Conservation (phyloP, 2,888 invertebrate genomes). For the Caenorhabditis zanzibari region DNA sequence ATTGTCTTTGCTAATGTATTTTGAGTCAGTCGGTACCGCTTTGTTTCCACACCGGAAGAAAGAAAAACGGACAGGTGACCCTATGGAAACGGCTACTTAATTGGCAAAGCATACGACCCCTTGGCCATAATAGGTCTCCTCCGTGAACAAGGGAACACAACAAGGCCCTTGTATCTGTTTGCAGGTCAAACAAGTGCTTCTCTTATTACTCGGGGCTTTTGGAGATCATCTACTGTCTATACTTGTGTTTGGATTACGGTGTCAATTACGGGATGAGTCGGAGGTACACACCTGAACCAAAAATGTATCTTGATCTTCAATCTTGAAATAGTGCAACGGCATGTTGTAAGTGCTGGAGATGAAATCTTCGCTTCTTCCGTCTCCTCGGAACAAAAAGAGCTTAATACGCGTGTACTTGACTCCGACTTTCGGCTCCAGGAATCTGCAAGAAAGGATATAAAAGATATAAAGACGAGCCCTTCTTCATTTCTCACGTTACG, state of each 20-base stretch:
- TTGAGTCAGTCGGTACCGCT: slow-evolving; percentile 29
- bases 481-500: slow-evolving; percentile 42
- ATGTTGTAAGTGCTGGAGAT: slow-evolving; percentile 64
- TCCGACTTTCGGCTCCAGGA: slow-evolving; percentile 78
- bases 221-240: slow-evolving; percentile 48
- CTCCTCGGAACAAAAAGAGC: slow-evolving; percentile 65
- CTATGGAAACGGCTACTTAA: slow-evolving; percentile 51
- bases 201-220: slow-evolving; percentile 49
- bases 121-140: slow-evolving; percentile 21
- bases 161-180: slow-evolving; percentile 38
- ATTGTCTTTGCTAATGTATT: slow-evolving; percentile 24
- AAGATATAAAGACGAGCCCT: background rate
- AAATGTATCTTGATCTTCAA: slow-evolving; percentile 83
- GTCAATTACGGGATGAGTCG: slow-evolving; percentile 46
- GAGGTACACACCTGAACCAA: slow-evolving; percentile 70
- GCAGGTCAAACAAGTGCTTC: slow-evolving; percentile 58
- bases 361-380: slow-evolving; percentile 74
- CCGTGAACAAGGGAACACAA: slow-evolving; percentile 26
- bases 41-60: slow-evolving; percentile 8
- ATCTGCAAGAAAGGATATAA: slow-evolving; percentile 69
- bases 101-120: slow-evolving; percentile 45
- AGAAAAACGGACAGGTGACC: slow-evolving; percentile 49
- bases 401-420: slow-evolving; percentile 73
- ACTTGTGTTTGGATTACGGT: slow-evolving; percentile 39
- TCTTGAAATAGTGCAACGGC: slow-evolving; percentile 79